Base-by-base conservation (phyloP, 2,113 vertebrate genomes). In the Ameiurus melas region DNA sequence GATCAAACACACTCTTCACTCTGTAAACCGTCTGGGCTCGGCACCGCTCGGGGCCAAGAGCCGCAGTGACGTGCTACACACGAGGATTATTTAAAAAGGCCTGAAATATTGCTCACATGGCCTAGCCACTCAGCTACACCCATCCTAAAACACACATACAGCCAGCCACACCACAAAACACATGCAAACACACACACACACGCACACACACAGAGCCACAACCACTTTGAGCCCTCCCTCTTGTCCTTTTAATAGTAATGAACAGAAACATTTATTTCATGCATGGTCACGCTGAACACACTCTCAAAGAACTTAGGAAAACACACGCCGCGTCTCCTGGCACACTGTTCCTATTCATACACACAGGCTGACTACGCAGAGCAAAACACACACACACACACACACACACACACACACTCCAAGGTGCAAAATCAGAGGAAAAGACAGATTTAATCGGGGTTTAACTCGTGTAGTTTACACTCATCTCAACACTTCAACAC, bases 221-320 rank as follows among this genome's bases (percentile, higher is more conserved):
- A 78, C 85, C 78, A 75, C 80, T 57, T 43, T 43, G 36, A 83
- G 86, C 66, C 80, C 80, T 73, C 9, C 80, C 55, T 83, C 80
- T 30, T 82, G 80, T 83, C 80, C 86, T 87, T 86, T 85, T 85
- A 85, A 86, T 85, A 89, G 77, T 85, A 85, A 89, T 85, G 78
- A 85, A 85, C 84, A 89, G 73, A 86, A 85, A 89, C 84, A 81
- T 81, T 82, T 85, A 86, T 87, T 87, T 87, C 86, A 87, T 87
- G 86, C 81, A 27, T 70, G 70, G 86, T 87, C 86, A 87, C 80
- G 68, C 86, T 83, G 80, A 87, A 87, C 81, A 81, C 53, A 71
- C 86, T 87, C 80, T 87, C 64, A 75, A 87, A 87, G 80, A 87
- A 55, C 68, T 87, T 85, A 89, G 51, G 68, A 73, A 89, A 85